Percentiles rank a stretch among this genome's conserved stretches.
phyloP scores from a whole-genome alignment of 2,888 invertebrate species.

The Caenorhabditis parvicauda region DNA sequence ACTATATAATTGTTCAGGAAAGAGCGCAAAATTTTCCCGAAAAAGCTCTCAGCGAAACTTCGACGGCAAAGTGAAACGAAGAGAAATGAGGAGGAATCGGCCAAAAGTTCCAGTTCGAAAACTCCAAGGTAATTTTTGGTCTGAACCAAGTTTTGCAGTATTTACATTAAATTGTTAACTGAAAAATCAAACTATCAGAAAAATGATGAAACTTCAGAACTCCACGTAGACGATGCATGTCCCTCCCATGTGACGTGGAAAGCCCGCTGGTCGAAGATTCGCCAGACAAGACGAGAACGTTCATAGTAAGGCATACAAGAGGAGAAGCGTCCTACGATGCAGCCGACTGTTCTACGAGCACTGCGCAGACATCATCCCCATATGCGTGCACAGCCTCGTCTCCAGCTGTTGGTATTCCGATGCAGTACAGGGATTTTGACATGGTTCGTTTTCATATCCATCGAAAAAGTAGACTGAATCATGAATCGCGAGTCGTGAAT shows the following conservation, averaged over 20 bases:
- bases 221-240: conserved; percentile 21
- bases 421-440: conserved; percentile 27
- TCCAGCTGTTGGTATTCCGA: conserved; percentile 24
- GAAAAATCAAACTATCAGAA: too few species aligned
- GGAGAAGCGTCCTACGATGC: conserved; percentile 1
- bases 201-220: background rate
- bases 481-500: too few species aligned
- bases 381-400: conserved; percentile 1
- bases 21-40: conserved; percentile 23
- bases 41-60: conserved; percentile 1
- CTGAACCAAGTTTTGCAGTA: too few species aligned
- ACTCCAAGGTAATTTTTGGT: too few species aligned
- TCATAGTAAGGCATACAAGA: too few species aligned
- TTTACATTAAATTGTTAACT: too few species aligned
- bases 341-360: background rate
- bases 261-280: background rate
- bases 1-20: conserved; percentile 17
- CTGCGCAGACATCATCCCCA: conserved; percentile 1
- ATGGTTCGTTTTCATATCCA: conserved; percentile 8
- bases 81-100: conserved; percentile 5
- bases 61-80: conserved; percentile 21
- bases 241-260: conserved; percentile 24
- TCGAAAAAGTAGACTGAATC: too few species aligned
- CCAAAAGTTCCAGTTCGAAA: background rate
- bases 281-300: too few species aligned